Evolutionary conservation across 2,797 vertebrate genomes (phyloP), one percentile per base, ranked within the genome.

Genomic region (Otolemur crassicaudatus): DNA sequence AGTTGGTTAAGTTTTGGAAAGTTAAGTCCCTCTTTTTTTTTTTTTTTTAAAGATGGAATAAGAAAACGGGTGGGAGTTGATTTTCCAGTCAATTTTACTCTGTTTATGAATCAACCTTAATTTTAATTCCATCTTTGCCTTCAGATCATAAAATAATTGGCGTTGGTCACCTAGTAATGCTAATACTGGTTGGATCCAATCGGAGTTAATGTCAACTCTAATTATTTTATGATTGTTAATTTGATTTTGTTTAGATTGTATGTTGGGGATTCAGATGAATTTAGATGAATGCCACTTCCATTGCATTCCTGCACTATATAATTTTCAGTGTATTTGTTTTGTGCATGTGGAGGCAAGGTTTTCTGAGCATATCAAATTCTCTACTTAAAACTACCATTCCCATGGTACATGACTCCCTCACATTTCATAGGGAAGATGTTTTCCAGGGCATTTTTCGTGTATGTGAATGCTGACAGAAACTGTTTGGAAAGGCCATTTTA

Each of bases 41-140:
- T 85, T 87, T 14, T 61, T 87, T 91, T 82, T 91, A 58, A 67
- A 89, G 88, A 53, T 53, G 46, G 11, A 49, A 34, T 5, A 69
- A 22, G 16, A 94, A 88, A 92, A 37, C 40, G 61, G 91, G 49
- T 76, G 9, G 53, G 65, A 95, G 27, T 56, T 87, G 56, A 80
- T 91, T 96, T 95, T 84, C n/a, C 23, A 69, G 70, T 81, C 72
- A 70, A 63, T 60, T 61, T 83, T 56, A 19, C 31, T 70, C 49
- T 90, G 87, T 93, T 95, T 81, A 23, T 72, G 81, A 93, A 94
- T 96, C 90, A 94, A 8, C 20, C 40, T 91, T 63, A 61, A 37
- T 88, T 94, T 53, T 80, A 70, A 23, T 95, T 89, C 49, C 29
- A 49, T 73, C n/a, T 92, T 88, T 91, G 79, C 67, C 67, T 95